phyloP scores from a whole-genome alignment of 2,797 vertebrate genomes.

The Alosa sapidissima region DNA sequence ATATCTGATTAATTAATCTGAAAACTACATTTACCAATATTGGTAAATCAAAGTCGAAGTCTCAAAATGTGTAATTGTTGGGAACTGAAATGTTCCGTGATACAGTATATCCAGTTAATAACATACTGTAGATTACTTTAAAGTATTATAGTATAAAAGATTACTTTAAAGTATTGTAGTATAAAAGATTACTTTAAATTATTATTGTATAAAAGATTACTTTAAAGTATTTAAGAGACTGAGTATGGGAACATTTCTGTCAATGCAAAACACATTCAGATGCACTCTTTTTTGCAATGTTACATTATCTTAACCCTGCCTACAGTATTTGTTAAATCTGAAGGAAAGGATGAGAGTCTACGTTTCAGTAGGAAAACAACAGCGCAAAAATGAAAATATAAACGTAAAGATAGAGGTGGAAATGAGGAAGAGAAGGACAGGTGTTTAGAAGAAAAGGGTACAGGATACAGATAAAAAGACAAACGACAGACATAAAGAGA shows the following conservation, averaged over 20 bases:
- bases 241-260: background rate
- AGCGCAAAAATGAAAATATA: background rate
- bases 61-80: background rate
- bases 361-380: background rate
- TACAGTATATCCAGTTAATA: background rate
- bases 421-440: background rate
- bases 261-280: background rate
- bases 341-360: background rate
- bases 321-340: background rate
- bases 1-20: background rate
- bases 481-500: conserved; percentile 15
- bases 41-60: background rate
- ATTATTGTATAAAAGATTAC: too few species aligned
- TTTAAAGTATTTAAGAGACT: too few species aligned
- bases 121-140: background rate
- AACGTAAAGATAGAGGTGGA: background rate
- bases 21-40: background rate
- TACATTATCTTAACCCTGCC: background rate
- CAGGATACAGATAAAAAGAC: conserved; percentile 48
- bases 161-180: background rate
- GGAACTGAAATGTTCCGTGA: too few species aligned
- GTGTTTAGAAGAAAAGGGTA: background rate
- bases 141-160: background rate
- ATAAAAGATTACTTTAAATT: too few species aligned
- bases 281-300: background rate